Evolutionary conservation across 2,797 vertebrate species (phyloP).

Genomic region (Fundulus diaphanus): DNA sequence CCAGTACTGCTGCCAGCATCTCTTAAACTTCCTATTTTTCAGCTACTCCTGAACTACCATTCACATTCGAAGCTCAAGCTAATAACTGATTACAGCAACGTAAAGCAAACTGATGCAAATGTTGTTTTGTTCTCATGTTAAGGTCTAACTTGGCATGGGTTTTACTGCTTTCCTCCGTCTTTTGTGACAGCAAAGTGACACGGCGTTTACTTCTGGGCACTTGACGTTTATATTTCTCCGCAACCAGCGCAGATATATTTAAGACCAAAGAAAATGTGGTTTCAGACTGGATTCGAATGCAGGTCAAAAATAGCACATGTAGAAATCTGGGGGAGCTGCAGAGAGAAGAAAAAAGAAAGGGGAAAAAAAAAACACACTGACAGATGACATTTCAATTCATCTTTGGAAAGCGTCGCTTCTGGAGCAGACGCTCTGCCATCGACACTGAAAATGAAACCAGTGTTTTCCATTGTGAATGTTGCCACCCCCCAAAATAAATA

Average conservation of each 20-base stretch:
- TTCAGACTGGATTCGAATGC: neutral
- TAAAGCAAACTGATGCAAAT: neutral
- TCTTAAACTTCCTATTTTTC: slow-evolving; percentile 4
- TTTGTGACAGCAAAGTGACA: slow-evolving; percentile 3
- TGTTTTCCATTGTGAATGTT: neutral
- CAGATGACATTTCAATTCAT: slow-evolving; percentile 22
- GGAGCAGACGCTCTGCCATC: slow-evolving; percentile 5
- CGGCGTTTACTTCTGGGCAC: neutral
- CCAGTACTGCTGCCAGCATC: slow-evolving; percentile 10
- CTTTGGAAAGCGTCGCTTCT: slow-evolving; percentile 10
- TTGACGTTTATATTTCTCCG: neutral
- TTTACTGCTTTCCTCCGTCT: neutral
- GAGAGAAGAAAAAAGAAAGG: no score
- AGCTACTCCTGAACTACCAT: neutral
- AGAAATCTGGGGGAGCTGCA: slow-evolving; percentile 3
- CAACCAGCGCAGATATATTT: neutral
- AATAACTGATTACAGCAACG: neutral
- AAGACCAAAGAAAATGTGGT: neutral
- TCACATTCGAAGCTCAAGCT: neutral
- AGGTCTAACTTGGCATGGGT: neutral
- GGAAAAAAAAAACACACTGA: no score
- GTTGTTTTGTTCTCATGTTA: neutral
- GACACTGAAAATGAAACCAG: slow-evolving; percentile 5
- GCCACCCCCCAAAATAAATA: neutral
- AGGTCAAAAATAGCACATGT: neutral